Percentiles rank a stretch among this genome's conserved stretches.
Evolutionary conservation across 2,888 invertebrate species (phyloP).

Genomic region (Scaptomyza polygonia): DNA sequence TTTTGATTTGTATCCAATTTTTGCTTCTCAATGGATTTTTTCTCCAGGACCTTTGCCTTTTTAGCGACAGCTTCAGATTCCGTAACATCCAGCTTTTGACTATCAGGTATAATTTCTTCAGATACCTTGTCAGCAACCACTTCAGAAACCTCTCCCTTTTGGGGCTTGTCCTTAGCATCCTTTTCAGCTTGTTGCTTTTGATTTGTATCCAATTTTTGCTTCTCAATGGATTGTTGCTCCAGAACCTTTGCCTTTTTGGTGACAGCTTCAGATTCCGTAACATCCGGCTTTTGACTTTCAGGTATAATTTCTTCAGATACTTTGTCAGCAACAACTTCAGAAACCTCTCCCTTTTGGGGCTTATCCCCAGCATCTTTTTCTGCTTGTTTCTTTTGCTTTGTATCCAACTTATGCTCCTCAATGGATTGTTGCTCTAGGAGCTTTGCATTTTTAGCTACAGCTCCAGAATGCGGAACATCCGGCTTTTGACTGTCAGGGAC

Average conservation of each 20-base stretch:
- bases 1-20: no score
- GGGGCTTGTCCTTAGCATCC: not conserved
- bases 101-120: constrained; percentile 21
- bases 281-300: not conserved
- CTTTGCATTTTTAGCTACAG: not conserved
- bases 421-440: not conserved
- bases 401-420: not conserved
- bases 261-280: not conserved
- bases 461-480: not conserved
- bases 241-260: not conserved
- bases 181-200: not conserved
- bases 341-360: not conserved
- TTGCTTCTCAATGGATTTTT: no score
- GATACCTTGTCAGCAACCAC: constrained; percentile 49
- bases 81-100: constrained; percentile 8
- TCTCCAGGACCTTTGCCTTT: no score
- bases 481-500: not conserved
- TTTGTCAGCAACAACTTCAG: not conserved
- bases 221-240: not conserved
- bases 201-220: not conserved
- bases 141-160: constrained; percentile 26
- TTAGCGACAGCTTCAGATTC: constrained; percentile 16
- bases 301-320: not conserved
- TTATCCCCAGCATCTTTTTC: not conserved
- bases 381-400: not conserved